These are phyloP conservation scores for Caprella mutica DNA, from an alignment of 2,888 invertebrate genomes.

Conservation along the genomic window DNA sequence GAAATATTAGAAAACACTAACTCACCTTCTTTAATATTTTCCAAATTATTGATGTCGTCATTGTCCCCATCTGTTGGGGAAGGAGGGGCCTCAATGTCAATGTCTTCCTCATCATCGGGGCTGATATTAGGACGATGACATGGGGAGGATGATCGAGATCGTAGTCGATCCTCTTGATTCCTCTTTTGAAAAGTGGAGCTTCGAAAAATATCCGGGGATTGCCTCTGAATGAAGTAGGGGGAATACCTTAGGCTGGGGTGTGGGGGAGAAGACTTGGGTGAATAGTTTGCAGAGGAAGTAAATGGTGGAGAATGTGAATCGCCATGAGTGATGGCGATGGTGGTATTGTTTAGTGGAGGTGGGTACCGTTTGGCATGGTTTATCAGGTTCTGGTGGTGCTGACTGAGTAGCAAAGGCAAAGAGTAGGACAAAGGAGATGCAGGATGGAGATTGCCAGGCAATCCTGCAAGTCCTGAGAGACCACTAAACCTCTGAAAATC, in stretches of 20 bases:
- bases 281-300: background rate
- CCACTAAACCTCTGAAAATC: no score
- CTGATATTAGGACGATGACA: background rate
- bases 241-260: background rate
- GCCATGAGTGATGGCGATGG: slow-evolving; percentile 13
- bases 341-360: background rate
- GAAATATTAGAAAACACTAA: no score
- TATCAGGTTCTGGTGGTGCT: background rate
- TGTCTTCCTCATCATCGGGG: slow-evolving; percentile 24
- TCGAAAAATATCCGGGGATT: background rate
- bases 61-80: background rate
- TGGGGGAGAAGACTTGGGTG: background rate
- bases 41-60: no score
- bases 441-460: slow-evolving; percentile 19
- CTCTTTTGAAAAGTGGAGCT: no score
- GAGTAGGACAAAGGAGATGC: slow-evolving; percentile 14
- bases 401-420: slow-evolving; percentile 15
- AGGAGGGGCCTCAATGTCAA: slow-evolving; percentile 23
- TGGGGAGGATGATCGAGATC: no score
- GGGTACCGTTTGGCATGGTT: background rate
- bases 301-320: background rate
- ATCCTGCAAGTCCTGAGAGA: slow-evolving; percentile 16
- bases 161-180: no score
- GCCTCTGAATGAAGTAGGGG: background rate
- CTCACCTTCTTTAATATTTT: no score